Evolutionary conservation across 2,113 vertebrate species (phyloP).

Genomic region (Colistium nudipinnis): DNA sequence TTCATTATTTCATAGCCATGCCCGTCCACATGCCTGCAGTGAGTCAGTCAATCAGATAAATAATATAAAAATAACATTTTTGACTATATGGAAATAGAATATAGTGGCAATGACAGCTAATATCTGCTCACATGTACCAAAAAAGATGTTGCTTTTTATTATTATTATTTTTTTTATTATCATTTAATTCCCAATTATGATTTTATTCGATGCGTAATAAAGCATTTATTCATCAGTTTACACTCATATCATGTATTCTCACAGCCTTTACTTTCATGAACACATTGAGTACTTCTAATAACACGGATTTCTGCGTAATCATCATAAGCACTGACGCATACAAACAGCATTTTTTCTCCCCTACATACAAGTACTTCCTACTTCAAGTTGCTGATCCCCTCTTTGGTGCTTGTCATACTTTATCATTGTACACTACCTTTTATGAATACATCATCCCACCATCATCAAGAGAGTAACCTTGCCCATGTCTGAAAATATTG

Average conservation of each 20-base stretch:
- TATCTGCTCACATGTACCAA: not conserved
- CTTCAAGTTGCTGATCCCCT: conserved; percentile 5
- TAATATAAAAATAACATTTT: conserved; percentile 12
- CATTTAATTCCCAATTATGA: not conserved
- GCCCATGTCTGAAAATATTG: not conserved
- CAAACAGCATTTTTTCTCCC: not conserved
- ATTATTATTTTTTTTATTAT: too few species aligned
- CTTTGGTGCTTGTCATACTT: not conserved
- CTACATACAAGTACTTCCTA: not conserved
- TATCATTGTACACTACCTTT: not conserved
- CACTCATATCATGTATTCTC: not conserved
- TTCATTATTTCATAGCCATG: conserved; percentile 32
- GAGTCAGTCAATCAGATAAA: conserved; percentile 52
- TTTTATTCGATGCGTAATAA: conserved; percentile 12
- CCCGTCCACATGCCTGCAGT: conserved; percentile 15
- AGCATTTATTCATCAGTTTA: not conserved
- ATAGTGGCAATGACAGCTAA: not conserved
- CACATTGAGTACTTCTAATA: conserved; percentile 10
- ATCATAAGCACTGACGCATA: not conserved
- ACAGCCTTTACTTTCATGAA: conserved; percentile 23
- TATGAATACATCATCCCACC: not conserved
- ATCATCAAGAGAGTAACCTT: not conserved
- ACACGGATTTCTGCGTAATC: not conserved
- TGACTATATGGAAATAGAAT: conserved; percentile 24
- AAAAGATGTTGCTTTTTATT: not conserved